Evolutionary conservation across 2,888 invertebrate species (phyloP).

Genomic region (Ormyrus labotus): DNA sequence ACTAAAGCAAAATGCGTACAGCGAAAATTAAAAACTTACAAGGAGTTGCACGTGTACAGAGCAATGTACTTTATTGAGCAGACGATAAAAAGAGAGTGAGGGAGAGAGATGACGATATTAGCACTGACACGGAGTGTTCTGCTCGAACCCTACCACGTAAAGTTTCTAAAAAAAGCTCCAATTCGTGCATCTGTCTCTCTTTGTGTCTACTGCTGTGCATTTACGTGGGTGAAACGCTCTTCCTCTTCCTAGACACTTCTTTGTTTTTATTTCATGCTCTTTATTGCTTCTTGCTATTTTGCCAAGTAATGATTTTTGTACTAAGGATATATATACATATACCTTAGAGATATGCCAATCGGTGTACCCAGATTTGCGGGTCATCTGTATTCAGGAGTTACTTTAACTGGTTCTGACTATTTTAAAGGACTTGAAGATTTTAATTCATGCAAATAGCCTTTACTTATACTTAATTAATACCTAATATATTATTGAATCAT

Average conservation of each 20-base stretch:
- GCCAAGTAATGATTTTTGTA: slow-evolving; percentile 27
- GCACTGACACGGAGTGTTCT: too few relatives aligned
- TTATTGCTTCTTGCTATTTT: not conserved
- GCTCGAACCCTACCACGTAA: not conserved
- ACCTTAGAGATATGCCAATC: not conserved
- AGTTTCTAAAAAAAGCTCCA: slow-evolving; percentile 30
- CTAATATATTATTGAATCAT: not conserved
- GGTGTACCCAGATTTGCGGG: not conserved
- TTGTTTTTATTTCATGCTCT: not conserved
- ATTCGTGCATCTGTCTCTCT: not conserved
- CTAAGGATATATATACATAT: too few relatives aligned
- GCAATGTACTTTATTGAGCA: slow-evolving; percentile 9
- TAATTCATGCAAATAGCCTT: not conserved
- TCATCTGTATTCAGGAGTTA: not conserved
- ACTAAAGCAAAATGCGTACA: not conserved
- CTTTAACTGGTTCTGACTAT: not conserved
- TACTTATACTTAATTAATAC: not conserved
- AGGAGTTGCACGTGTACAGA: not conserved
- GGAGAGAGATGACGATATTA: not conserved
- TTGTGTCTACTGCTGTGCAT: slow-evolving; percentile 14
- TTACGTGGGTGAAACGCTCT: slow-evolving; percentile 17
- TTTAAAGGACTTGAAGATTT: not conserved
- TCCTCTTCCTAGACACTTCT: slow-evolving; percentile 10
- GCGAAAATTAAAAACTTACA: not conserved
- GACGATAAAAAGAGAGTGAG: slow-evolving; percentile 3